phyloP scores from a whole-genome alignment of 2,888 invertebrate genomes.

The Chelonus formosanus region DNA sequence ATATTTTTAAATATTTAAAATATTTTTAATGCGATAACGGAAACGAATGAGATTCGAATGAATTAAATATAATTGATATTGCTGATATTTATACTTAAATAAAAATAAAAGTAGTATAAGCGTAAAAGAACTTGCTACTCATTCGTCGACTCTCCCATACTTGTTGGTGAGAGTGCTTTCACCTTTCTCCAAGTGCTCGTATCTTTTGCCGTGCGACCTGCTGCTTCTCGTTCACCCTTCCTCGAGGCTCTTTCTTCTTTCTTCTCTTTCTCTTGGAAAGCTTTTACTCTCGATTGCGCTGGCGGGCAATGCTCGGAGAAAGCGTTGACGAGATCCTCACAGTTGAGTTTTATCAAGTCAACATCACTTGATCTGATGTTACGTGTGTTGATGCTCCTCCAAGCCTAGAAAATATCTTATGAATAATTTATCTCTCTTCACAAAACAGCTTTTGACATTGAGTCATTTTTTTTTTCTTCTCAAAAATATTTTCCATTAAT shows the following conservation, averaged over 20 bases:
- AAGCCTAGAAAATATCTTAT: no score
- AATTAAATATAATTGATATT: no score
- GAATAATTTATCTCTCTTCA: no score
- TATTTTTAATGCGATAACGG: no score
- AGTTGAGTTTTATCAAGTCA: background rate
- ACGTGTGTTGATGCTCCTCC: no score
- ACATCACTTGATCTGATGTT: background rate
- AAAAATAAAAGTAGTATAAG: constrained; percentile 18
- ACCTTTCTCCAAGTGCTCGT: constrained; percentile 58
- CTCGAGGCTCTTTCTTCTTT: constrained; percentile 18
- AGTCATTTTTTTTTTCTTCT: no score
- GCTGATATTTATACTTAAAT: no score
- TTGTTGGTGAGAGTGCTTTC: constrained; percentile 61
- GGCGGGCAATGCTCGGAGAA: constrained; percentile 37
- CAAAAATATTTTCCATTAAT: no score
- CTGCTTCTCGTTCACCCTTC: constrained; percentile 11
- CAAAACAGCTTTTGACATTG: no score
- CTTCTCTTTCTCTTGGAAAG: constrained; percentile 42
- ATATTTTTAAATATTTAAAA: no score
- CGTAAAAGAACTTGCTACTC: constrained; percentile 54
- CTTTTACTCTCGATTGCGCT: constrained; percentile 62
- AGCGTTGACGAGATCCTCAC: constrained; percentile 33
- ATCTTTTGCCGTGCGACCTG: constrained; percentile 12
- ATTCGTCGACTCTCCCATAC: constrained; percentile 27
- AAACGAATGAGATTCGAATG: no score